Percentiles rank a stretch among this genome's conserved stretches.
Conservation (phyloP, 2,797 vertebrate species). For the Clarias pachynema region DNA sequence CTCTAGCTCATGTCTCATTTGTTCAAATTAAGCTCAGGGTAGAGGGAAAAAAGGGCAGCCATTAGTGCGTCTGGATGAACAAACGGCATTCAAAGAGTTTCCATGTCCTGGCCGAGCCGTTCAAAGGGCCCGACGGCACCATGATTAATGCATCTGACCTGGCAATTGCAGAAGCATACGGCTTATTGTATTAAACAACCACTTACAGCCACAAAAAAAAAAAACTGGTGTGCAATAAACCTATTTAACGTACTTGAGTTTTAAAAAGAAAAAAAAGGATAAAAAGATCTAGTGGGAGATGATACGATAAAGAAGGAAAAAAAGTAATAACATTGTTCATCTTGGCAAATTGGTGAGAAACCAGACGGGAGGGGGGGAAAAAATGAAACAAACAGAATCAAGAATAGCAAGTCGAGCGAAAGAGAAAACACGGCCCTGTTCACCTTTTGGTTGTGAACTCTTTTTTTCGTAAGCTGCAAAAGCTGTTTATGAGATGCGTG, state of each 20-base stretch:
- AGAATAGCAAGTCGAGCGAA: constrained; percentile 16
- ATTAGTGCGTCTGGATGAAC: constrained; percentile 74
- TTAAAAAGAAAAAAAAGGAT: constrained; percentile 34
- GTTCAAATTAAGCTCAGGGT: constrained; percentile 71
- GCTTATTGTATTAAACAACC: constrained; percentile 72
- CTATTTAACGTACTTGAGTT: constrained; percentile 78
- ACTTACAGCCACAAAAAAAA: constrained; percentile 62
- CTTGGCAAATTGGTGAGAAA: constrained; percentile 18
- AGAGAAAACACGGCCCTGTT: constrained; percentile 16
- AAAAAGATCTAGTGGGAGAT: constrained; percentile 43
- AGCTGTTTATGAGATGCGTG: not conserved
- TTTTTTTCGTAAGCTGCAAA: constrained; percentile 5
- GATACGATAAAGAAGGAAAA: constrained; percentile 54
- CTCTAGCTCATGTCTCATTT: constrained; percentile 69
- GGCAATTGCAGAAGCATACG: constrained; percentile 78
- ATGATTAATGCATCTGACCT: constrained; percentile 80
- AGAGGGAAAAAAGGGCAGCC: constrained; percentile 59
- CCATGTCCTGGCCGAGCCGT: constrained; percentile 76
- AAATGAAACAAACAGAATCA: constrained; percentile 33
- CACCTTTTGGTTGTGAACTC: not conserved
- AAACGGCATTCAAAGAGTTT: constrained; percentile 75
- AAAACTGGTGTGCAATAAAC: constrained; percentile 56
- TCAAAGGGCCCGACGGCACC: constrained; percentile 74
- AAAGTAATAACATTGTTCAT: constrained; percentile 56
- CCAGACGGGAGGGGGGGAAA: not conserved